These are phyloP conservation scores for Pristionchus japonicus DNA, from an alignment of 2,888 invertebrate genomes.

Conservation along the genomic window DNA sequence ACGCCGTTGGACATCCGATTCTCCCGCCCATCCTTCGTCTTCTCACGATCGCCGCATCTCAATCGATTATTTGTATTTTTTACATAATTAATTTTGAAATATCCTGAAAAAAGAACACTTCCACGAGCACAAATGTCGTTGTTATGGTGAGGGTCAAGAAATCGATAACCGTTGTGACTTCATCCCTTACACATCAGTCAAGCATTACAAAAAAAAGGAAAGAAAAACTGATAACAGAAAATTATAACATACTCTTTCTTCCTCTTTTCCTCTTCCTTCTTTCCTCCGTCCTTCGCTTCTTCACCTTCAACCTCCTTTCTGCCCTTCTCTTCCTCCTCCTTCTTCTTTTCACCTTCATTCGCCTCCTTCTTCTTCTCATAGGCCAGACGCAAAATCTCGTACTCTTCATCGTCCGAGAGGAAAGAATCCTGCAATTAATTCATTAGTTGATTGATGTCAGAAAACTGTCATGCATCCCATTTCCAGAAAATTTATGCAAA, in stretches of 20 bases:
- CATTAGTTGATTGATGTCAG: no score
- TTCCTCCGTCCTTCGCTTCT: background rate
- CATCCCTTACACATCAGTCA: no score
- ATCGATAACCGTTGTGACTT: no score
- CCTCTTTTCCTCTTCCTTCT: background rate
- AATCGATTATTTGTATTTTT: background rate
- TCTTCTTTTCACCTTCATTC: no score
- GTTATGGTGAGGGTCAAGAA: background rate
- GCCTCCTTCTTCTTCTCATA: no score
- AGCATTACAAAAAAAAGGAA: no score
- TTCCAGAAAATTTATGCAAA: background rate
- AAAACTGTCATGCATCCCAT: background rate
- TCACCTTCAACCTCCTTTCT: background rate
- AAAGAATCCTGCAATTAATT: background rate
- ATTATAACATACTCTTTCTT: no score
- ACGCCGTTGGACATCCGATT: no score
- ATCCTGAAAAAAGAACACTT: background rate
- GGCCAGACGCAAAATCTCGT: background rate
- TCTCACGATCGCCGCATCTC: background rate
- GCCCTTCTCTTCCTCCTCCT: background rate
- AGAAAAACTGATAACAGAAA: no score
- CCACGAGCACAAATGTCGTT: no score
- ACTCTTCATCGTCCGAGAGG: constrained; percentile 9
- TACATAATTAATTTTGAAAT: no score
- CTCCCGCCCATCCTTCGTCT: no score